Percentiles rank a stretch among this genome's conserved stretches.
These are phyloP conservation scores for Ennomos quercinarius DNA, from an alignment of 2,888 invertebrate genomes.

Conservation along the genomic window DNA sequence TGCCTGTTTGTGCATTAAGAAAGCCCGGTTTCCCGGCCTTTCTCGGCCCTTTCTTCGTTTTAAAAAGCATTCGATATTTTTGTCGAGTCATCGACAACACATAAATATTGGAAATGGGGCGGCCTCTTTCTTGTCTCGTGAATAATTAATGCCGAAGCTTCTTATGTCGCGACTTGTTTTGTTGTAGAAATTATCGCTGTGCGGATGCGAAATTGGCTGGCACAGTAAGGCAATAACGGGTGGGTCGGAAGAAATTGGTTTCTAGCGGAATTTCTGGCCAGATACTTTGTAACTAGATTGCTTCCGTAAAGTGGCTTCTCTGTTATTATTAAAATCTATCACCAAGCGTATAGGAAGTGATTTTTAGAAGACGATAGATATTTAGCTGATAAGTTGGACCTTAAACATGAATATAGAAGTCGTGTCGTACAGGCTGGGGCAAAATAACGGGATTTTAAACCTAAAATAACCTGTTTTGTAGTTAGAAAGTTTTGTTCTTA, in stretches of 20 bases:
- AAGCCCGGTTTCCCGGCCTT: slow-evolving; percentile 81
- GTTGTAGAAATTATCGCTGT: slow-evolving; percentile 73
- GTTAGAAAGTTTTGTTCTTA: no score
- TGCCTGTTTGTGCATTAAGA: slow-evolving; percentile 84
- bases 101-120: slow-evolving; percentile 86
- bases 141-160: slow-evolving; percentile 83
- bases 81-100: slow-evolving; percentile 85
- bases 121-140: slow-evolving; percentile 83
- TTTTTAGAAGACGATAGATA: no score
- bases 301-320: not conserved
- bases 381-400: no score
- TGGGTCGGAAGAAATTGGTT: slow-evolving; percentile 32
- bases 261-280: not conserved
- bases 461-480: no score
- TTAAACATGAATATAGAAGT: no score
- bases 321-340: no score
- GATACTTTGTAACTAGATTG: not conserved
- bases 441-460: no score
- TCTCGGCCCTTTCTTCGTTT: slow-evolving; percentile 83
- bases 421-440: no score
- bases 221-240: slow-evolving; percentile 43
- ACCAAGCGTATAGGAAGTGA: no score
- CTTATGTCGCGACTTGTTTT: slow-evolving; percentile 78
- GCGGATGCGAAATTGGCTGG: slow-evolving; percentile 60
- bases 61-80: slow-evolving; percentile 85